Percentiles rank a stretch among this genome's conserved stretches.
These are phyloP conservation scores for Rhodinocichla rosea DNA, from an alignment of 2,113 vertebrate species.

Conservation along the genomic window DNA sequence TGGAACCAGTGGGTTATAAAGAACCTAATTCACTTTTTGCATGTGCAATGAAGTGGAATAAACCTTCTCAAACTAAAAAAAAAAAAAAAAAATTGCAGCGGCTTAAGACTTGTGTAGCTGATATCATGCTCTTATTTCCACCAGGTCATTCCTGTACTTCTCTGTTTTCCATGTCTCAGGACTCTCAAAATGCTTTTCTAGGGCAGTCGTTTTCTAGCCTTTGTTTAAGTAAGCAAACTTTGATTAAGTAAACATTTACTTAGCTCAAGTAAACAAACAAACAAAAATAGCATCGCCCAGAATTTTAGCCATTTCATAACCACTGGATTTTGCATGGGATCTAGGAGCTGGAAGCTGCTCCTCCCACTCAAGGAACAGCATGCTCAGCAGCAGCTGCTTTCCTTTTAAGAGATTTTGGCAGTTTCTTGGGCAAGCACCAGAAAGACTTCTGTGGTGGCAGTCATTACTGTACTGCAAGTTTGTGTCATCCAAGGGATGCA, in stretches of 20 bases:
- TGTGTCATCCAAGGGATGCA: not conserved
- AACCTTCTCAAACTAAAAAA: not conserved
- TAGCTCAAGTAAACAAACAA: not conserved
- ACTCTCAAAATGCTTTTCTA: not conserved
- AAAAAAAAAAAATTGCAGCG: not conserved
- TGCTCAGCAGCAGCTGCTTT: conserved; percentile 30
- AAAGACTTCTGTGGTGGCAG: not conserved
- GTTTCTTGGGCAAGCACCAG: not conserved
- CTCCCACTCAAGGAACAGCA: not conserved
- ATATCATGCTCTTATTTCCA: not conserved
- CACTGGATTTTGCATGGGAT: not conserved
- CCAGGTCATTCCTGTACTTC: not conserved
- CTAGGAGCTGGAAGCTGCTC: not conserved
- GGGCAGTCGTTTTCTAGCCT: not conserved
- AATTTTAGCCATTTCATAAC: not conserved
- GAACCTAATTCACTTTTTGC: not conserved
- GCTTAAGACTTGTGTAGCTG: not conserved
- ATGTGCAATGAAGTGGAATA: not conserved
- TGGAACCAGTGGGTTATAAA: not conserved
- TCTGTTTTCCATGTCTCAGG: not conserved
- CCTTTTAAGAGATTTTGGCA: not conserved
- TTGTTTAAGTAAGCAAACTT: not conserved
- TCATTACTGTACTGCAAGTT: not conserved
- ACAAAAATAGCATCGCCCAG: not conserved
- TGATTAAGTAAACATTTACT: not conserved